A percentile compares a stretch with the other conserved stretches of the same genome.
Evolutionary conservation across 2,888 invertebrate species (phyloP).

Genomic region (Conops quadrifasciatus): DNA sequence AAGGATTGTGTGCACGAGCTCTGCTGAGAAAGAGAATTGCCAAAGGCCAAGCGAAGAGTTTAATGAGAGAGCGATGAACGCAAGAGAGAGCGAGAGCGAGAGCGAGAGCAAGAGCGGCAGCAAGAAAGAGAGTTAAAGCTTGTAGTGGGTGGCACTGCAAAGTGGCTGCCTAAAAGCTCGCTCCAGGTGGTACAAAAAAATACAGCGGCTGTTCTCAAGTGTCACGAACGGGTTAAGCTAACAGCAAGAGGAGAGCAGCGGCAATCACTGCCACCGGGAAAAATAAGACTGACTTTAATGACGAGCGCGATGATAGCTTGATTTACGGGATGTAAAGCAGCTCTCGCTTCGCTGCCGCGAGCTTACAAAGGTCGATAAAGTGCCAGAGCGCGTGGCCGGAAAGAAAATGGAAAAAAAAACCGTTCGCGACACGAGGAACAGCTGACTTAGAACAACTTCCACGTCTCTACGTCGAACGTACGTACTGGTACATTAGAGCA

Average conservation of each 20-base stretch:
- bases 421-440: neutral
- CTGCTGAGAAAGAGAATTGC: neutral
- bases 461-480: neutral
- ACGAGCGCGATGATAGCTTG: neutral
- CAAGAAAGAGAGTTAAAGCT: neutral
- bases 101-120: neutral
- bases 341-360: too few species aligned
- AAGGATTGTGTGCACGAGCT: neutral
- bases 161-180: too few species aligned
- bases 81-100: neutral
- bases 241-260: neutral
- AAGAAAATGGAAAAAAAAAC: neutral
- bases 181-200: too few species aligned
- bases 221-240: too few species aligned
- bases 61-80: neutral
- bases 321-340: too few species aligned
- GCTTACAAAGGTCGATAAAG: neutral
- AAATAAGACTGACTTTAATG: neutral
- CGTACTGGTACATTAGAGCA: too few species aligned
- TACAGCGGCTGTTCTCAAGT: too few species aligned
- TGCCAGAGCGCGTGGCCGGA: neutral
- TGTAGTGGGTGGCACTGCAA: too few species aligned
- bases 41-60: neutral
- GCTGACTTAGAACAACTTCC: slow-evolving; percentile 3
- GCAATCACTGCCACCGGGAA: neutral